Evolutionary conservation across 2,888 invertebrate genomes (phyloP).

Genomic region (Heteromurus nitidus): DNA sequence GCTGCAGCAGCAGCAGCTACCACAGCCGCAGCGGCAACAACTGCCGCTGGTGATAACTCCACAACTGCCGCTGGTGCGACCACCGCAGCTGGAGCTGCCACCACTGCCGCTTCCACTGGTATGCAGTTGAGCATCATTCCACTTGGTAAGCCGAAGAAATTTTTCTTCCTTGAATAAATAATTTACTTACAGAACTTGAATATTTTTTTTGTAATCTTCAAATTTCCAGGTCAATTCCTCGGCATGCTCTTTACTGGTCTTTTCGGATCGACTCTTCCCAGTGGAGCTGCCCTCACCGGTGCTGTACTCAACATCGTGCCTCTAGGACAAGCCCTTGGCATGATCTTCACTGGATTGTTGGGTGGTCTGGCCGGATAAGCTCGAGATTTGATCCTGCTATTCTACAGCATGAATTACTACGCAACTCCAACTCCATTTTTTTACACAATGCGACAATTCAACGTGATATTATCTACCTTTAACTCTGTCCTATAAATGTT

Average conservation of each 20-base stretch:
- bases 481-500: too few relatives aligned
- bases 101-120: background rate
- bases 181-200: too few relatives aligned
- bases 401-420: too few relatives aligned
- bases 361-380: background rate
- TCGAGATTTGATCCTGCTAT: background rate
- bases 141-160: conserved; percentile 12
- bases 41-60: background rate
- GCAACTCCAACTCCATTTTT: background rate
- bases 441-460: conserved; percentile 11
- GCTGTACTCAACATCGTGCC: conserved; percentile 24
- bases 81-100: background rate
- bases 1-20: background rate
- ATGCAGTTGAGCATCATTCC: conserved; percentile 19
- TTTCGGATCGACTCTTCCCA: conserved; percentile 14
- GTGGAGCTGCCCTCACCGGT: conserved; percentile 24
- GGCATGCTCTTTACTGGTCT: conserved; percentile 4
- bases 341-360: background rate
- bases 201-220: too few relatives aligned
- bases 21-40: background rate
- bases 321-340: conserved; percentile 30
- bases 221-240: conserved; percentile 26
- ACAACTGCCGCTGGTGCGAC: background rate
- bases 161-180: too few relatives aligned
- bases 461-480: too few relatives aligned